phyloP scores from a whole-genome alignment of 2,113 vertebrate genomes.

The Turnix velox region DNA sequence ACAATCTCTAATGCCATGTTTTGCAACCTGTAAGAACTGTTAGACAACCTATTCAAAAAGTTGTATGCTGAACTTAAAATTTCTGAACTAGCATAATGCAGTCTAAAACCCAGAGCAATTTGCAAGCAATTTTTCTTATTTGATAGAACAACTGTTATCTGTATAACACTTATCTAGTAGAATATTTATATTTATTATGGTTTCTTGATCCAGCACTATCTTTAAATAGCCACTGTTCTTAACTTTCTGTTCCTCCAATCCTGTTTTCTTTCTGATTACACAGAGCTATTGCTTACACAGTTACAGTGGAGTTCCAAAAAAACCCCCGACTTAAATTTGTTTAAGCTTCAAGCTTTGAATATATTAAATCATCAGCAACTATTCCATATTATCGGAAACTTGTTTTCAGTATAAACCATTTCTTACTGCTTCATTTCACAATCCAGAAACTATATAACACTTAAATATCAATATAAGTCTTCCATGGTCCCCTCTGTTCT shows the following conservation, averaged over 20 bases:
- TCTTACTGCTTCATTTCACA: background rate
- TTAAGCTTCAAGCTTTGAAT: background rate
- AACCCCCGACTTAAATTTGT: fast-evolving
- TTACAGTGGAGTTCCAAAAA: background rate
- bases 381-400: background rate
- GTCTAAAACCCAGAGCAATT: background rate
- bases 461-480: background rate
- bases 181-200: background rate
- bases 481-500: background rate
- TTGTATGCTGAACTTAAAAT: background rate
- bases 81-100: background rate
- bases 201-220: background rate
- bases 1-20: background rate
- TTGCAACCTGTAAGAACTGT: background rate
- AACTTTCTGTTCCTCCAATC: background rate
- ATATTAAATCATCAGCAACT: background rate
- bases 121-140: background rate
- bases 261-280: background rate
- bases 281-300: background rate
- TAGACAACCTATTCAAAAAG: background rate
- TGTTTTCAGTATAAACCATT: background rate
- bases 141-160: background rate
- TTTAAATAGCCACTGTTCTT: background rate
- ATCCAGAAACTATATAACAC: background rate
- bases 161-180: background rate